phyloP scores from a whole-genome alignment of 2,797 vertebrate species.

The Ciconia nigra region DNA sequence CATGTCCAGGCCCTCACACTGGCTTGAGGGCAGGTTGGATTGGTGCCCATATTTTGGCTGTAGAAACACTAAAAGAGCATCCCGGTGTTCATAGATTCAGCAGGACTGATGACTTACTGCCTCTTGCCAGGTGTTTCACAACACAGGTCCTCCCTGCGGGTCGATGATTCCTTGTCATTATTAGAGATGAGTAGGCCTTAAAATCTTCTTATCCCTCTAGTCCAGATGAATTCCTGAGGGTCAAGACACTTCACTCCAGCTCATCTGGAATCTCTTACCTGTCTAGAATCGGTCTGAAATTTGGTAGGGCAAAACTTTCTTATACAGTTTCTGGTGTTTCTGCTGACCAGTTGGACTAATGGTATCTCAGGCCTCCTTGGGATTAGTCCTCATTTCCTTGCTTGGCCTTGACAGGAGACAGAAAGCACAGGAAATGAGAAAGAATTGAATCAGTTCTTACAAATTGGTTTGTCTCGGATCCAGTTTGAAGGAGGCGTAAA shows the following conservation, averaged over 20 bases:
- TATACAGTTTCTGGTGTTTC: neutral
- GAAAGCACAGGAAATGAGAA: conserved; percentile 14
- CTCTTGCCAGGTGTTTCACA: neutral
- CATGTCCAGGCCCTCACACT: fast-evolving
- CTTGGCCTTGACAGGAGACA: neutral
- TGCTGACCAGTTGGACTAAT: neutral
- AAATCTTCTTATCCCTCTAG: neutral
- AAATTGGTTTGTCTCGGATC: neutral
- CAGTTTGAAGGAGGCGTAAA: neutral
- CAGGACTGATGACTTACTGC: neutral
- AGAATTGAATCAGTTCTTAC: neutral
- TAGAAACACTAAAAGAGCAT: neutral
- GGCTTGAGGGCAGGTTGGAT: neutral
- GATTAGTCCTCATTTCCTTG: conserved; percentile 12
- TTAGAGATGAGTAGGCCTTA: neutral
- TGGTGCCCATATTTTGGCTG: neutral
- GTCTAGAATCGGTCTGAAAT: neutral
- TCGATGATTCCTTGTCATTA: fast-evolving
- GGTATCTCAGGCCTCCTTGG: neutral
- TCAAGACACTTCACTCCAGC: neutral
- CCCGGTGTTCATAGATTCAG: neutral
- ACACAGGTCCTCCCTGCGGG: fast-evolving
- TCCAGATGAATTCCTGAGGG: neutral
- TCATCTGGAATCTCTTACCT: neutral
- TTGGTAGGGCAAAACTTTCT: neutral